Conservation (phyloP, 2,797 vertebrate genomes). For the Sebastiscus albofasciatus region DNA sequence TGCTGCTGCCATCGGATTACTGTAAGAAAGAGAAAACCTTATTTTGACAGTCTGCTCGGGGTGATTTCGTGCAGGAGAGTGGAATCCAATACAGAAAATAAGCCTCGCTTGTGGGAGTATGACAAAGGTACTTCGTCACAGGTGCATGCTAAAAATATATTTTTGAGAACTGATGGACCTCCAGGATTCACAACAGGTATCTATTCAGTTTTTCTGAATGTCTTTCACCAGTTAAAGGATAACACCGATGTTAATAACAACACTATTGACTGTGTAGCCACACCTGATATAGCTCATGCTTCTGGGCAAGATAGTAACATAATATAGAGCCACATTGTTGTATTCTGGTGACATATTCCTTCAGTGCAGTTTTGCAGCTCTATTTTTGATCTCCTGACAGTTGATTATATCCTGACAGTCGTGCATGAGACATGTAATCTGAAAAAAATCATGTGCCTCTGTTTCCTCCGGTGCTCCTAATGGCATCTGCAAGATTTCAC, state of each 20-base stretch:
- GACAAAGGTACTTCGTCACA: background rate
- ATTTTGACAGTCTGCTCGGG: background rate
- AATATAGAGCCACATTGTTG: background rate
- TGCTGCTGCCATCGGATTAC: background rate
- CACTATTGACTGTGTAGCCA: background rate
- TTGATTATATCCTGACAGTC: no score
- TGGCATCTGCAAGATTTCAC: no score
- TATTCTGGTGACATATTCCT: background rate
- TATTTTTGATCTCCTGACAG: background rate
- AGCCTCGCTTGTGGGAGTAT: background rate
- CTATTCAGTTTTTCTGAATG: background rate
- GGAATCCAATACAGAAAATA: background rate
- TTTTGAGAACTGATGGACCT: background rate
- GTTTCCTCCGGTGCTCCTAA: no score
- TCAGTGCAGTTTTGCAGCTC: background rate
- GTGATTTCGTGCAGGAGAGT: background rate
- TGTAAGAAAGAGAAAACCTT: background rate
- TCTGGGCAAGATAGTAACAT: background rate
- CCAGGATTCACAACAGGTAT: background rate
- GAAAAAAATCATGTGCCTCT: no score
- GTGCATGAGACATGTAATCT: no score
- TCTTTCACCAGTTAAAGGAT: background rate
- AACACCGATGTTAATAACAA: background rate
- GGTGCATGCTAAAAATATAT: background rate
- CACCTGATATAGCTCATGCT: background rate